Conservation (phyloP, 2,113 vertebrate genomes). For the Gambusia affinis region DNA sequence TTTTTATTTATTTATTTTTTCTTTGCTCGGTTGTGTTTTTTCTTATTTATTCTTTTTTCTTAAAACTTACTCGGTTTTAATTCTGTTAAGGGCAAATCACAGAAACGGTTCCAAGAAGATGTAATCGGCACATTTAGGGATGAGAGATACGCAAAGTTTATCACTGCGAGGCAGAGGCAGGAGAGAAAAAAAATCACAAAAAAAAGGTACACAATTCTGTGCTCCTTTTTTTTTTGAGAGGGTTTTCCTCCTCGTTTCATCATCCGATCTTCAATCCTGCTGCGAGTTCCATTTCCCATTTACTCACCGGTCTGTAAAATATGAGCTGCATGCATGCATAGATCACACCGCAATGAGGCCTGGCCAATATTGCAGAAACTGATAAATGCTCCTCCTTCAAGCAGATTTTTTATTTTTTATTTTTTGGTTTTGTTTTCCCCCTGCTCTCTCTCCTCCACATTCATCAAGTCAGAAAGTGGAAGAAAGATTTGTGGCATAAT, state of each 20-base stretch:
- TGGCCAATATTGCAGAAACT: slow-evolving; percentile 14
- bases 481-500: slow-evolving; percentile 10
- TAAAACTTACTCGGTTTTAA: not conserved
- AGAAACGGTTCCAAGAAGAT: slow-evolving; percentile 16
- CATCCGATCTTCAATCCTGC: slow-evolving; percentile 61
- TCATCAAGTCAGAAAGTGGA: slow-evolving; percentile 26
- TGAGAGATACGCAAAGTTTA: slow-evolving; percentile 5
- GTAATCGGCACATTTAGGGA: slow-evolving; percentile 24
- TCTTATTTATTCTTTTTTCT: too few species aligned
- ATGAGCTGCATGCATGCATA: slow-evolving; percentile 21
- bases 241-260: slow-evolving; percentile 69
- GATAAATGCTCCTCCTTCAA: slow-evolving; percentile 5
- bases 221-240: slow-evolving; percentile 18
- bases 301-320: slow-evolving; percentile 41
- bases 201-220: not conserved
- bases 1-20: too few species aligned
- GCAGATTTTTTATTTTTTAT: not conserved
- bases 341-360: slow-evolving; percentile 21
- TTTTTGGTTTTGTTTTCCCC: not conserved
- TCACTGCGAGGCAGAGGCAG: slow-evolving; percentile 30
- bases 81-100: not conserved
- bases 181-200: not conserved
- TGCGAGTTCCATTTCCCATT: slow-evolving; percentile 31
- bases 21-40: too few species aligned
- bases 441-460: slow-evolving; percentile 10